Evolutionary conservation across 1,140 invertebrate genomes (phyloP).

Genomic region (Dreissena polymorpha): DNA sequence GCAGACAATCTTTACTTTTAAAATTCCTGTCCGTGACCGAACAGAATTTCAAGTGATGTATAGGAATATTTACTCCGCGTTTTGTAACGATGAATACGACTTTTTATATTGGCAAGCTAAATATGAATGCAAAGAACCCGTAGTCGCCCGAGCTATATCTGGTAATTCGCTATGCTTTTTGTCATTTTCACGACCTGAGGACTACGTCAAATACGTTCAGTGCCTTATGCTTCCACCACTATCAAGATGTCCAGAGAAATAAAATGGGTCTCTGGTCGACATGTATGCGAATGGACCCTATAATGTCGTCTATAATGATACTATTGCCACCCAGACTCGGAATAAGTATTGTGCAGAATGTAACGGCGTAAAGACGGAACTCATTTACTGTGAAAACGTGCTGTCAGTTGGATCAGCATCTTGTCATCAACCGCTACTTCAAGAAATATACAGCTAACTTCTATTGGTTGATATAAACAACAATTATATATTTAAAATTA

Average conservation of each 20-base stretch:
- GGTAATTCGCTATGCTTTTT: not conserved
- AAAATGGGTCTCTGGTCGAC: not conserved
- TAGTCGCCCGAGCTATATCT: not conserved
- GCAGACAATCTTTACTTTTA: not conserved
- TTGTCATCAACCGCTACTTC: no score
- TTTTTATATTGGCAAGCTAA: not conserved
- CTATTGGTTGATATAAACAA: slow-evolving; percentile 61
- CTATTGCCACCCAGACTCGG: no score
- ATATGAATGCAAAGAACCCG: not conserved
- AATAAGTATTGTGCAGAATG: slow-evolving; percentile 10
- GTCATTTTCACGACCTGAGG: not conserved
- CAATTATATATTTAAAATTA: not conserved
- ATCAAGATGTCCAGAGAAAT: not conserved
- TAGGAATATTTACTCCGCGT: slow-evolving; percentile 20
- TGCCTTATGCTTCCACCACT: not conserved
- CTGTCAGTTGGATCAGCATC: not conserved
- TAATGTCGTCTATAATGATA: not conserved
- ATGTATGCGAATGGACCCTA: not conserved
- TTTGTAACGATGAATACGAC: slow-evolving; percentile 1
- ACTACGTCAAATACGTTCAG: not conserved
- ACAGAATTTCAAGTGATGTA: not conserved
- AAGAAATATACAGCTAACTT: slow-evolving; percentile 51
- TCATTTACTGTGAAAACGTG: not conserved
- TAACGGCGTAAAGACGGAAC: not conserved
- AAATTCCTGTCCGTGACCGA: not conserved